A percentile compares a stretch with the other conserved stretches of the same genome.
Evolutionary conservation across 2,888 invertebrate species (phyloP).

Genomic region (Coleophora flavipennella): DNA sequence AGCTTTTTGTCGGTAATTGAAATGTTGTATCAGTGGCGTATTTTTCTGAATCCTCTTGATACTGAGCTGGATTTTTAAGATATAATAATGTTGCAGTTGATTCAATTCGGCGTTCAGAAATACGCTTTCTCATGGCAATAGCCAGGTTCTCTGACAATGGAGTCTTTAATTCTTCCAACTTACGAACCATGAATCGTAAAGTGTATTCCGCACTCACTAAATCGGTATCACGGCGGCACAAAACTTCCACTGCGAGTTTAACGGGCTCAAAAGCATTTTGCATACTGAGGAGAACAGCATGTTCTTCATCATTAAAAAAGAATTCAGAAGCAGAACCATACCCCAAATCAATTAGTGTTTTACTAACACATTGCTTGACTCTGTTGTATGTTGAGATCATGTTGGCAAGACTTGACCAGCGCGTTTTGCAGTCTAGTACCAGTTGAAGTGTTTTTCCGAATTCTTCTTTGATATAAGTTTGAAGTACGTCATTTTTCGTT

Average conservation of each 20-base stretch:
- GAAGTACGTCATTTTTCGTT: slow-evolving; percentile 4
- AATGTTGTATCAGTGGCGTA: slow-evolving; percentile 9
- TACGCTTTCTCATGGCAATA: slow-evolving; percentile 11
- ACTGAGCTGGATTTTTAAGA: slow-evolving; percentile 7
- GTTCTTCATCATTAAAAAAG: slow-evolving; percentile 14
- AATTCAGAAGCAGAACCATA: slow-evolving; percentile 10
- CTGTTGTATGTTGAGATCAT: slow-evolving; percentile 9
- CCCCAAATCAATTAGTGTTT: slow-evolving; percentile 15
- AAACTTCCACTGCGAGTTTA: slow-evolving; percentile 14
- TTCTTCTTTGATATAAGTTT: slow-evolving; percentile 6
- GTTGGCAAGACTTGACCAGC: slow-evolving; percentile 8
- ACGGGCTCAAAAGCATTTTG: slow-evolving; percentile 11
- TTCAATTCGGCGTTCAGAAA: slow-evolving; percentile 11
- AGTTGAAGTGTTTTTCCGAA: slow-evolving; percentile 8
- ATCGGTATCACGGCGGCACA: slow-evolving; percentile 14
- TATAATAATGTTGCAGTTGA: slow-evolving; percentile 10
- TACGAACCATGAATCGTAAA: slow-evolving; percentile 14
- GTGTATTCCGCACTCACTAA: slow-evolving; percentile 13
- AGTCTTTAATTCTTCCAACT: slow-evolving; percentile 14
- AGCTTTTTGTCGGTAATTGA: slow-evolving; percentile 3
- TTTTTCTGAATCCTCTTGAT: slow-evolving; percentile 9
- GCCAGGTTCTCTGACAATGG: slow-evolving; percentile 13
- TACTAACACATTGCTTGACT: slow-evolving; percentile 15
- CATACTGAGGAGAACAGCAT: slow-evolving; percentile 5
- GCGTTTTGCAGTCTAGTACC: slow-evolving; percentile 10